phyloP scores from a whole-genome alignment of 1,140 invertebrate species.

The Macrotrachela quadricornifera region DNA sequence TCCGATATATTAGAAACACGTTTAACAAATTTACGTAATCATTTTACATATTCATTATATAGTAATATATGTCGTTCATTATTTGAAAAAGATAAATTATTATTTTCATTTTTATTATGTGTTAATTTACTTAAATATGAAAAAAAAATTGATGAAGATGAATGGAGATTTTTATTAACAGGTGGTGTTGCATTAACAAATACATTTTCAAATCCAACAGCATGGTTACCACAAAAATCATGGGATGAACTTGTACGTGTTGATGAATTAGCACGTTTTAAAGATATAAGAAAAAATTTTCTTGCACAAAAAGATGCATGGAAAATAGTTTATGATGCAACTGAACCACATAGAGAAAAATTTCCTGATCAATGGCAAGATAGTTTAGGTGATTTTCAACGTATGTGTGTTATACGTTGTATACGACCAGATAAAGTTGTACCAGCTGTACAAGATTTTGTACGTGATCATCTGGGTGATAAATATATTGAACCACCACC shows the following conservation, averaged over 20 bases:
- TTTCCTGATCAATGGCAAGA: conserved; percentile 17
- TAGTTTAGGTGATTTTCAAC: conserved; percentile 17
- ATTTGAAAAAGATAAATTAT: conserved; percentile 31
- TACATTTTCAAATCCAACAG: conserved; percentile 25
- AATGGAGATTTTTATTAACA: conserved; percentile 29
- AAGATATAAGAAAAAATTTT: conserved; percentile 1
- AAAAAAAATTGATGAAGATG: conserved; percentile 20
- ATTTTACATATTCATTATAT: conserved; percentile 29
- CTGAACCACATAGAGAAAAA: conserved; percentile 15
- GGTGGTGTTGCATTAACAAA: conserved; percentile 28
- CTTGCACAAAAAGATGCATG: conserved; percentile 16
- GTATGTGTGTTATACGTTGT: conserved; percentile 24
- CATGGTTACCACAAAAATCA: conserved; percentile 27
- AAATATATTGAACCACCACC: conserved; percentile 28
- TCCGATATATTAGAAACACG: conserved; percentile 28
- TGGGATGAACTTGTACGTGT: conserved; percentile 27
- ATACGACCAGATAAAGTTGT: conserved; percentile 29
- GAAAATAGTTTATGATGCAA: conserved; percentile 25
- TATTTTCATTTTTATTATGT: conserved; percentile 31
- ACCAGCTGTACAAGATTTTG: conserved; percentile 23
- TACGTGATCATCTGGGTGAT: conserved; percentile 20
- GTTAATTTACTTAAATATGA: conserved; percentile 19
- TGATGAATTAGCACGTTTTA: conserved; percentile 16
- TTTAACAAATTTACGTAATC: conserved; percentile 22
- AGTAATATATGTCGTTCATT: conserved; percentile 28